Conservation (phyloP, 2,888 invertebrate species). For the Lasioglossum calceatum region DNA sequence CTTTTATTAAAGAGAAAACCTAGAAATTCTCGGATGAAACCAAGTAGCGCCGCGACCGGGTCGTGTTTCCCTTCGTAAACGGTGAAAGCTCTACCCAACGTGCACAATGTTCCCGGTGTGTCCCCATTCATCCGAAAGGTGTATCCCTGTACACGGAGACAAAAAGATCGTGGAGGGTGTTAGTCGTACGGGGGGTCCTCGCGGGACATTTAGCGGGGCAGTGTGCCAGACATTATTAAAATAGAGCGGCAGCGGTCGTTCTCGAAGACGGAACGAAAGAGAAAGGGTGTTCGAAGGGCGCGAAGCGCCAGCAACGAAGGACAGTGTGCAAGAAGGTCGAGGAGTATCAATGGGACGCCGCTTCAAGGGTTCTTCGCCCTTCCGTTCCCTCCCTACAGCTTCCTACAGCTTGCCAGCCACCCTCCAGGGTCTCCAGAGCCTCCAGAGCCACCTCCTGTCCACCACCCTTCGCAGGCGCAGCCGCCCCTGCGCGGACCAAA, state of each 20-base stretch:
- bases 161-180: slow-evolving; percentile 30
- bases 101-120: neutral
- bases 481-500: slow-evolving; percentile 69
- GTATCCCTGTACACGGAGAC: slow-evolving; percentile 16
- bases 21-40: neutral
- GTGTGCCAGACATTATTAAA: slow-evolving; percentile 83
- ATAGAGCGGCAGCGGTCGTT: slow-evolving; percentile 67
- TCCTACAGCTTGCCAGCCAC: slow-evolving; percentile 43
- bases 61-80: neutral
- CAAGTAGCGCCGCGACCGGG: neutral
- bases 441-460: neutral
- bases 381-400: slow-evolving; percentile 42
- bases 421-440: slow-evolving; percentile 21
- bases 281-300: slow-evolving; percentile 49
- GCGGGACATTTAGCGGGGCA: slow-evolving; percentile 80
- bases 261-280: slow-evolving; percentile 43
- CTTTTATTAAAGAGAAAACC: neutral
- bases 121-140: neutral
- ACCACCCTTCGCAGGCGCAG: slow-evolving; percentile 62
- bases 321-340: slow-evolving; percentile 51
- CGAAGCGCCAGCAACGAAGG: slow-evolving; percentile 29
- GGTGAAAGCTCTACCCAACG: neutral
- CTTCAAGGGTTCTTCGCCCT: slow-evolving; percentile 62
- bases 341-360: slow-evolving; percentile 68
- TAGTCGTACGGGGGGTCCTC: slow-evolving; percentile 63